Conservation (phyloP, 2,888 invertebrate species). For the Xestia c-nigrum region DNA sequence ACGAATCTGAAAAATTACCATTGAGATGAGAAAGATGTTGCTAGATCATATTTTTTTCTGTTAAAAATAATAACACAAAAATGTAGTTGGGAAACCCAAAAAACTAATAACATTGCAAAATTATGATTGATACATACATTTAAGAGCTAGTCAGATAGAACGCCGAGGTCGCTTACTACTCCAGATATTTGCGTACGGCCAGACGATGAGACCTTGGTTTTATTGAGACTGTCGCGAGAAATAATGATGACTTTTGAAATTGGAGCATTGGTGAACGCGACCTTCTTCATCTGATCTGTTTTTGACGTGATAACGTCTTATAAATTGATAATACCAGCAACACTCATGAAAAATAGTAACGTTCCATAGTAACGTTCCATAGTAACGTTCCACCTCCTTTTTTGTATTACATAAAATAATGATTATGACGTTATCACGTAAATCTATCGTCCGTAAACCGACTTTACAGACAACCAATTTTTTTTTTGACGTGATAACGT, state of each 20-base stretch:
- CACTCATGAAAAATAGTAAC: too few species aligned
- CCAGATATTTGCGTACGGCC: conserved; percentile 63
- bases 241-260: conserved; percentile 58
- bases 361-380: too few species aligned
- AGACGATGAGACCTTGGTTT: conserved; percentile 60
- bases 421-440: too few species aligned
- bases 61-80: not conserved
- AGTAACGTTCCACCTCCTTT: too few species aligned
- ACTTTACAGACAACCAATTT: too few species aligned
- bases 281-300: conserved; percentile 39
- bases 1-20: not conserved
- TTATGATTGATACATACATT: conserved; percentile 46
- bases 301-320: too few species aligned
- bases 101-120: conserved; percentile 41
- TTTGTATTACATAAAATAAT: too few species aligned
- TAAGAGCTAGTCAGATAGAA: conserved; percentile 53
- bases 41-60: too few species aligned
- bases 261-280: conserved; percentile 46
- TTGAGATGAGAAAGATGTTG: not conserved
- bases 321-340: too few species aligned
- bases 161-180: conserved; percentile 56
- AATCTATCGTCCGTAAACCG: too few species aligned
- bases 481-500: too few species aligned
- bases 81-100: conserved; percentile 18
- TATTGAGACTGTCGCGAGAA: conserved; percentile 61